Evolutionary conservation across 2,797 vertebrate genomes (phyloP).

Genomic region (Micropoecilia bifurca): DNA sequence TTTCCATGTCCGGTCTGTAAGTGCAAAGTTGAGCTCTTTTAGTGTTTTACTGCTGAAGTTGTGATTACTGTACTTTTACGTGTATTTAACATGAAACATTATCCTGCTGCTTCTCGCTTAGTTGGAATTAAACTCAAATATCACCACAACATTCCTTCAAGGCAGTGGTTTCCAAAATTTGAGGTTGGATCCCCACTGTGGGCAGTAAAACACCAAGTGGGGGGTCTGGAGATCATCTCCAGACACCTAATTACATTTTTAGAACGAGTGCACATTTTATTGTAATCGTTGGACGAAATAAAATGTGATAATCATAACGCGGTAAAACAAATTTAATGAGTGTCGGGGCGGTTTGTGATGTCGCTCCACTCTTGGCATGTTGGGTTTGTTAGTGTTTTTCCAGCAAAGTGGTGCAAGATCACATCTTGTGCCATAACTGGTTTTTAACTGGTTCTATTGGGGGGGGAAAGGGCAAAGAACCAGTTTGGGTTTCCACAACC

Average conservation of each 20-base stretch:
- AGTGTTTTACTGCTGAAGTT: not conserved
- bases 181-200: not conserved
- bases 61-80: not conserved
- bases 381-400: not conserved
- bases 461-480: not conserved
- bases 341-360: not conserved
- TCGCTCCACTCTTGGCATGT: not conserved
- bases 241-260: not conserved
- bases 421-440: not conserved
- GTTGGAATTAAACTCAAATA: not conserved
- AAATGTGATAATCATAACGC: not conserved
- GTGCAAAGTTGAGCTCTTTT: not conserved
- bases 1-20: not conserved
- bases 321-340: conserved; percentile 1
- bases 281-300: not conserved
- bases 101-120: not conserved
- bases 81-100: not conserved
- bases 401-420: not conserved
- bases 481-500: not conserved
- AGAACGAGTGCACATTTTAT: not conserved
- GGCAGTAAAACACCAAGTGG: conserved; percentile 5
- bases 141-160: not conserved
- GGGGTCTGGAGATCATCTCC: conserved; percentile 1
- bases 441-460: not conserved
- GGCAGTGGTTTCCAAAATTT: not conserved